Percentiles rank a stretch among this genome's conserved stretches.
Conservation (phyloP, 2,113 vertebrate species). For the Corythaeola cristata region DNA sequence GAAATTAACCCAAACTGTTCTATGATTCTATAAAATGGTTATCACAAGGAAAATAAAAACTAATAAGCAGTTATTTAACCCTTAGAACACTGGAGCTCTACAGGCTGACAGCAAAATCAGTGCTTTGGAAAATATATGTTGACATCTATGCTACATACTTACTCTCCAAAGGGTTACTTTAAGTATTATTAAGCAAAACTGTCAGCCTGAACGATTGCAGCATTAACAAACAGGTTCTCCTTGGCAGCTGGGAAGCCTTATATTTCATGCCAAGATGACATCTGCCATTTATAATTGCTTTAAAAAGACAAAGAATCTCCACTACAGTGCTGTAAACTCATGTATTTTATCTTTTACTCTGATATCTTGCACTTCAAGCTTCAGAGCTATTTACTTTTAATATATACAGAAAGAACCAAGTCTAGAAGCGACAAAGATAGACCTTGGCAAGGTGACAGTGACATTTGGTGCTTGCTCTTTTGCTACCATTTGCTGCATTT, state of each 20-base stretch:
- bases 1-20: neutral
- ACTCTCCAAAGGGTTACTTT: slow-evolving; percentile 7
- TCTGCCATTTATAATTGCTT: slow-evolving; percentile 43
- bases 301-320: neutral
- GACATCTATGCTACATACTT: neutral
- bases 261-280: slow-evolving; percentile 31
- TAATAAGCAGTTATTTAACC: slow-evolving; percentile 14
- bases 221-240: slow-evolving; percentile 9
- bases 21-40: neutral
- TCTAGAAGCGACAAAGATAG: slow-evolving; percentile 14
- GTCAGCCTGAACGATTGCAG: slow-evolving; percentile 18
- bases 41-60: neutral
- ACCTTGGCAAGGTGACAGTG: slow-evolving; percentile 31
- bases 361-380: neutral
- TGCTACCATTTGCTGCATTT: neutral
- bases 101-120: neutral
- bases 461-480: slow-evolving; percentile 29
- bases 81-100: neutral
- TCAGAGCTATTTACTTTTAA: neutral
- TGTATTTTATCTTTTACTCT: neutral
- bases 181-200: slow-evolving; percentile 18
- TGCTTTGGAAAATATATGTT: neutral
- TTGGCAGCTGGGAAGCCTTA: neutral
- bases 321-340: neutral
- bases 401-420: neutral